Percentiles rank a stretch among this genome's conserved stretches.
Conservation (phyloP, 2,888 invertebrate genomes). For the Andrena bucephala region DNA sequence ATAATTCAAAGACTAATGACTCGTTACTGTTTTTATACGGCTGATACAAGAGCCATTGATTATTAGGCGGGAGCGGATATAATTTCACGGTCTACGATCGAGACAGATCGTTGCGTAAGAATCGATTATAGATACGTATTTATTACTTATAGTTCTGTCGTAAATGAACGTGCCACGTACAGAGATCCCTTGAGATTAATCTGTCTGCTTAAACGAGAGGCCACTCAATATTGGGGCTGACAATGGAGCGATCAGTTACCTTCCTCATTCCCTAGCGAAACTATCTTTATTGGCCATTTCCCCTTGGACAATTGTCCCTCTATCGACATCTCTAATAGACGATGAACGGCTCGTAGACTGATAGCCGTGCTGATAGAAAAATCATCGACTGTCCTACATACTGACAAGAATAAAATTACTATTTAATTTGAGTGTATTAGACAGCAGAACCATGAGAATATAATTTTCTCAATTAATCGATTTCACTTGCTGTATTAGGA, state of each 20-base stretch:
- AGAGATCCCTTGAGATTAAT: constrained; percentile 56
- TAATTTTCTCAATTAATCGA: no score
- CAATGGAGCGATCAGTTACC: constrained; percentile 65
- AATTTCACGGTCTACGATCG: constrained; percentile 69
- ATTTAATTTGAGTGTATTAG: no score
- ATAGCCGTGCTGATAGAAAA: background rate
- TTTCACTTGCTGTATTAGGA: no score
- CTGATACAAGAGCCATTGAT: constrained; percentile 17
- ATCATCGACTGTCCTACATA: background rate
- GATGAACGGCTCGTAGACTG: constrained; percentile 19
- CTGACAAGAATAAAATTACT: no score
- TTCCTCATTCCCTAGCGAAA: constrained; percentile 57
- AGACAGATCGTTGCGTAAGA: constrained; percentile 44
- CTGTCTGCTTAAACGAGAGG: constrained; percentile 55
- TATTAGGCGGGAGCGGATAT: constrained; percentile 58
- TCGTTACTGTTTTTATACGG: constrained; percentile 33
- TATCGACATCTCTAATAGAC: constrained; percentile 37
- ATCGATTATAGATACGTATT: constrained; percentile 49
- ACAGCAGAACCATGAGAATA: no score
- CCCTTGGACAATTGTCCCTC: constrained; percentile 69
- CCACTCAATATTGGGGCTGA: constrained; percentile 59
- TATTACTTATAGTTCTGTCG: constrained; percentile 44
- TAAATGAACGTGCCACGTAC: constrained; percentile 41
- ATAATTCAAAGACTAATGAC: constrained; percentile 18
- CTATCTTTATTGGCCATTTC: constrained; percentile 72